These are phyloP conservation scores for Seriola aureovittata DNA, from an alignment of 2,113 vertebrate genomes.

Conservation along the genomic window DNA sequence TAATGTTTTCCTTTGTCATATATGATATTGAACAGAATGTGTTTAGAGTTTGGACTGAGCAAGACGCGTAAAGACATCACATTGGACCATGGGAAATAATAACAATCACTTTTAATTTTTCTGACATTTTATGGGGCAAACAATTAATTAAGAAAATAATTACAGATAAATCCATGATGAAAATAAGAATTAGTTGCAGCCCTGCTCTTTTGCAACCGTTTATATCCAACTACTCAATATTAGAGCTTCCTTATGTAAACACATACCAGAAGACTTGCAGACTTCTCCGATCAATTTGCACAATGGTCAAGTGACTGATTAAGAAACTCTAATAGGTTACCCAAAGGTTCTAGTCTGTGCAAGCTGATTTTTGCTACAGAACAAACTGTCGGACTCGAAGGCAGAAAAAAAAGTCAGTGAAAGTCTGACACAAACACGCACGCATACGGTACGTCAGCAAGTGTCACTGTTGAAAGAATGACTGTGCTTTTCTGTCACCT, in stretches of 20 bases:
- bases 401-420: background rate
- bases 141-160: background rate
- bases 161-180: too few relatives aligned
- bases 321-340: background rate
- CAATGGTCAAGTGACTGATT: background rate
- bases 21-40: too few relatives aligned
- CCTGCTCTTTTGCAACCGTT: too few relatives aligned
- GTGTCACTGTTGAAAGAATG: slow-evolving; percentile 46
- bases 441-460: slow-evolving; percentile 27
- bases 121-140: background rate
- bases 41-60: too few relatives aligned
- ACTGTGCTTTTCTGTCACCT: slow-evolving; percentile 59
- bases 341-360: background rate
- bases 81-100: too few relatives aligned
- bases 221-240: too few relatives aligned
- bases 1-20: too few relatives aligned
- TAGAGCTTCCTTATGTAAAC: background rate
- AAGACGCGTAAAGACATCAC: too few relatives aligned
- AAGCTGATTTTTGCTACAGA: too few relatives aligned
- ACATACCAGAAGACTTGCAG: background rate
- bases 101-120: background rate
- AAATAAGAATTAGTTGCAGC: too few relatives aligned
- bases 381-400: too few relatives aligned
- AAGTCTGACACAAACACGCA: slow-evolving; percentile 16
- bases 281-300: background rate